Conservation (phyloP, 2,797 vertebrate genomes). For the Masticophis lateralis region DNA sequence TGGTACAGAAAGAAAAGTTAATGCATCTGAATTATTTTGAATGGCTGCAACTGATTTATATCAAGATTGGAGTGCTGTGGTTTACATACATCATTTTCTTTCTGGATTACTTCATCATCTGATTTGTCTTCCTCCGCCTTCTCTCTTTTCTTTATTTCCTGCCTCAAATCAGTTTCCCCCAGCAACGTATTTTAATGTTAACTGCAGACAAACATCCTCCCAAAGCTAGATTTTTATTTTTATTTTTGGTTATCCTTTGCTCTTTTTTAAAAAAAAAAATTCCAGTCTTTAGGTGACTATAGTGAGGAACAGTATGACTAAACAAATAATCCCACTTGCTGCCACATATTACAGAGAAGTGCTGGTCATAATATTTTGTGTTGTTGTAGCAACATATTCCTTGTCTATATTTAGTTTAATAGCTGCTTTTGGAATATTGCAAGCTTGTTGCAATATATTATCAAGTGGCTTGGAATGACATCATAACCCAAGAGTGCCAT, state of each 20-base stretch:
- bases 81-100: slow-evolving; percentile 46
- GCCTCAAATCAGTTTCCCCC: background rate
- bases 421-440: slow-evolving; percentile 65
- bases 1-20: slow-evolving; percentile 57
- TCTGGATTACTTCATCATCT: slow-evolving; percentile 50
- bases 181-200: slow-evolving; percentile 32
- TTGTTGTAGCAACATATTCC: slow-evolving; percentile 63
- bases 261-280: background rate
- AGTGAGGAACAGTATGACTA: slow-evolving; percentile 7
- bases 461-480: slow-evolving; percentile 64
- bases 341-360: slow-evolving; percentile 52
- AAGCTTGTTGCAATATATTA: slow-evolving; percentile 61
- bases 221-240: background rate
- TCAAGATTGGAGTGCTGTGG: slow-evolving; percentile 43
- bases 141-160: slow-evolving; percentile 39
- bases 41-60: slow-evolving; percentile 57
- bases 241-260: slow-evolving; percentile 26
- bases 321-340: slow-evolving; percentile 57
- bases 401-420: slow-evolving; percentile 67
- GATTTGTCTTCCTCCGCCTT: slow-evolving; percentile 37
- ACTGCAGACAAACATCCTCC: slow-evolving; percentile 13
- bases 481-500: slow-evolving; percentile 65
- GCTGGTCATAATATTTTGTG: slow-evolving; percentile 58
- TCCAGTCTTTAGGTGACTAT: background rate
- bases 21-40: slow-evolving; percentile 54